Evolutionary conservation across 2,888 invertebrate species (phyloP).

Genomic region (Malachius bipustulatus): DNA sequence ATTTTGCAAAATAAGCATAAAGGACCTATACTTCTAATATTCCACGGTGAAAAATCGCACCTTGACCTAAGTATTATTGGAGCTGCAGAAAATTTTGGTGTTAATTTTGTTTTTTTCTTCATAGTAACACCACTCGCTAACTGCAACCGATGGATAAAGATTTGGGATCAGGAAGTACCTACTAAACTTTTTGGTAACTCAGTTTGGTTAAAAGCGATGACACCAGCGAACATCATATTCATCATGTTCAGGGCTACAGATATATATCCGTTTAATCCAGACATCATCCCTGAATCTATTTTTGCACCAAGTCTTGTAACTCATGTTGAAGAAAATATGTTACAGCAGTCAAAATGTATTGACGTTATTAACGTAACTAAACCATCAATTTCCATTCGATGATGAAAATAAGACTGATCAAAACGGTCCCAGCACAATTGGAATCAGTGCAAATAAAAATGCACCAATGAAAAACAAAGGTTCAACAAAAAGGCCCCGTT

Average conservation of each 20-base stretch:
- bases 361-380: slow-evolving; percentile 7
- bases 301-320: slow-evolving; percentile 16
- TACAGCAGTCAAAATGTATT: slow-evolving; percentile 4
- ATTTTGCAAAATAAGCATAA: slow-evolving; percentile 19
- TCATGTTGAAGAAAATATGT: slow-evolving; percentile 8
- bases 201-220: slow-evolving; percentile 20
- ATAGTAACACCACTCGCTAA: slow-evolving; percentile 19
- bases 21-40: slow-evolving; percentile 17
- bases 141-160: slow-evolving; percentile 19
- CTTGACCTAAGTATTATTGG: slow-evolving; percentile 20
- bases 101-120: too few relatives aligned
- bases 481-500: slow-evolving; percentile 7
- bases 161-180: slow-evolving; percentile 21
- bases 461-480: slow-evolving; percentile 6
- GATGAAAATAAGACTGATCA: slow-evolving; percentile 4
- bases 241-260: slow-evolving; percentile 20
- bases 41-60: slow-evolving; percentile 21
- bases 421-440: slow-evolving; percentile 6
- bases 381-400: slow-evolving; percentile 5
- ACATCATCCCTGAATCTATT: slow-evolving; percentile 20
- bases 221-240: slow-evolving; percentile 19
- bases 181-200: slow-evolving; percentile 8
- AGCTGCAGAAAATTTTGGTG: slow-evolving; percentile 20
- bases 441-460: slow-evolving; percentile 9
- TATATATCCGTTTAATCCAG: slow-evolving; percentile 21